These are phyloP conservation scores for Ormyrus rosae DNA, from an alignment of 2,888 invertebrate genomes.

Conservation along the genomic window DNA sequence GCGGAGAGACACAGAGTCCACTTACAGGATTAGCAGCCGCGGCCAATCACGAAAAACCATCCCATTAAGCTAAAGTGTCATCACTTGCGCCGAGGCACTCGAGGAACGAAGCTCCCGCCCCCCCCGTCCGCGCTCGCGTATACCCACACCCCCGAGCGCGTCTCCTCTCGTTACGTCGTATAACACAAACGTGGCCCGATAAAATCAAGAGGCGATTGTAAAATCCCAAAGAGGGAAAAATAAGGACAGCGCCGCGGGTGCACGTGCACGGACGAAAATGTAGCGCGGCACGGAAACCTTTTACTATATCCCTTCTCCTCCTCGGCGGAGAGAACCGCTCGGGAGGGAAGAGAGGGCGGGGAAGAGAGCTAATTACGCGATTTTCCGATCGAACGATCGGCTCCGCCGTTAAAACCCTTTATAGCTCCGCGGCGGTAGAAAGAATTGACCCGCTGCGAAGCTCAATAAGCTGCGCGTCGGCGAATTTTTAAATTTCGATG, in stretches of 20 bases:
- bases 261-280: not conserved
- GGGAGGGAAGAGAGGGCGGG: not conserved
- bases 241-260: not conserved
- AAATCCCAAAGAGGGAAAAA: constrained; percentile 16
- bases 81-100: too few relatives aligned
- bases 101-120: too few relatives aligned
- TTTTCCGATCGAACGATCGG: constrained; percentile 44
- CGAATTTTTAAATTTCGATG: constrained; percentile 43
- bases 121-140: too few relatives aligned
- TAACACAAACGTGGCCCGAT: constrained; percentile 11
- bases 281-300: not conserved
- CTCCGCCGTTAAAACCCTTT: constrained; percentile 38
- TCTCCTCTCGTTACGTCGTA: not conserved
- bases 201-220: constrained; percentile 19
- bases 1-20: too few relatives aligned
- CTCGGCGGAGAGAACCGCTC: not conserved
- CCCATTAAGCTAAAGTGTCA: too few relatives aligned
- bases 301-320: not conserved
- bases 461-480: constrained; percentile 24
- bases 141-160: too few relatives aligned
- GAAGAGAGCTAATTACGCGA: constrained; percentile 43
- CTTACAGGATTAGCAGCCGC: too few relatives aligned
- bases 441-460: constrained; percentile 23
- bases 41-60: too few relatives aligned
- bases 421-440: constrained; percentile 11